A percentile compares a stretch with the other conserved stretches of the same genome.
phyloP scores from a whole-genome alignment of 2,113 vertebrate genomes.

The Gallinago jamesoni region DNA sequence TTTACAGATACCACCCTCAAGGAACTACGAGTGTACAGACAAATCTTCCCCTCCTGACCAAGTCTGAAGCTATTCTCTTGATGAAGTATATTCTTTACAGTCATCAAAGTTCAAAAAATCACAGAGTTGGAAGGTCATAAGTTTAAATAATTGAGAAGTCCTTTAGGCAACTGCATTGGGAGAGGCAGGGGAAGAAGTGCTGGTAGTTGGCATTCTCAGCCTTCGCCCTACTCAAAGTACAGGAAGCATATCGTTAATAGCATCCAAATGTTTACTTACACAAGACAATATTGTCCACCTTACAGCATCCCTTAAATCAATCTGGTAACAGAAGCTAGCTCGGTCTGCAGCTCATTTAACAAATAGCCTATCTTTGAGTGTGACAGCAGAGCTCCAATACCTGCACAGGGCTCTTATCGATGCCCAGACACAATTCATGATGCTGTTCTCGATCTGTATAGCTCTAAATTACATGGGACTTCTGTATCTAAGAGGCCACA shows the following conservation, averaged over 20 bases:
- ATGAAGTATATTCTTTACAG: background rate
- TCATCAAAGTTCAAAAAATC: background rate
- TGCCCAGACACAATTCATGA: background rate
- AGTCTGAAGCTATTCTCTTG: background rate
- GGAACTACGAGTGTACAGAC: background rate
- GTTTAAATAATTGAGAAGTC: background rate
- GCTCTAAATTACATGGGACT: background rate
- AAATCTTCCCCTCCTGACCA: background rate
- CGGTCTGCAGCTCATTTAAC: background rate
- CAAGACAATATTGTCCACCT: background rate
- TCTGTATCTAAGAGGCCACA: background rate
- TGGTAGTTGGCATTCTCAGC: background rate
- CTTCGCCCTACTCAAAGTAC: background rate
- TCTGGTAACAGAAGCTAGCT: background rate
- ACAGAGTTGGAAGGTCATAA: background rate
- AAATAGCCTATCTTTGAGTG: background rate
- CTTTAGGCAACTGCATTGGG: background rate
- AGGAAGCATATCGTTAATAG: background rate
- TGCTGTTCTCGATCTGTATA: background rate
- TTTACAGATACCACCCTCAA: background rate
- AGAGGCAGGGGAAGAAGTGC: background rate
- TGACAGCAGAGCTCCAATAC: background rate
- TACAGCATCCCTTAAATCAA: background rate
- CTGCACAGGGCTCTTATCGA: background rate
- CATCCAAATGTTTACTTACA: background rate